Conservation (phyloP, 2,797 vertebrate species). For the Hippoglossus hippoglossus region DNA sequence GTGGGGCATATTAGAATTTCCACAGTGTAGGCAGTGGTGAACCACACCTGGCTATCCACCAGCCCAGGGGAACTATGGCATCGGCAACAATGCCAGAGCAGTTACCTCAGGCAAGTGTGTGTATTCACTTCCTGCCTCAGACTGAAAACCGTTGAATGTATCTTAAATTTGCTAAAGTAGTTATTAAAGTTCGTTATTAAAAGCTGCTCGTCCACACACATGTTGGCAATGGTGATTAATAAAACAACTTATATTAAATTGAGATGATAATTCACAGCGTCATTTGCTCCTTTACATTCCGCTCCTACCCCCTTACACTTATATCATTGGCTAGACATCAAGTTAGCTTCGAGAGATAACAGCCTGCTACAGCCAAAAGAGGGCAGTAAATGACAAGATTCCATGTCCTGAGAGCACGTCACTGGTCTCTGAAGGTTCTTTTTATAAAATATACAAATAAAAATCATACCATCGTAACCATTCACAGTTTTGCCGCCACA, state of each 20-base stretch:
- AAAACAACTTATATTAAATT: no score
- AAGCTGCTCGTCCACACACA: no score
- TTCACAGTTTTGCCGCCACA: slow-evolving; percentile 20
- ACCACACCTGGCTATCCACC: slow-evolving; percentile 3
- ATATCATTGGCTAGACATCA: neutral
- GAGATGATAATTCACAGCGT: neutral
- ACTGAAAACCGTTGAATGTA: neutral
- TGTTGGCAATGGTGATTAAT: no score
- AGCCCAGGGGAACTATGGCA: slow-evolving; percentile 23
- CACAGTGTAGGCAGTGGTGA: slow-evolving; percentile 17
- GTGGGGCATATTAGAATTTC: slow-evolving; percentile 2
- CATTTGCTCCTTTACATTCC: no score
- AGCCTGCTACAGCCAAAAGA: neutral
- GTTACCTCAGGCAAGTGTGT: slow-evolving; percentile 26
- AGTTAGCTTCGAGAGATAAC: neutral
- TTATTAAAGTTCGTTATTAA: no score
- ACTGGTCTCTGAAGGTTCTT: neutral
- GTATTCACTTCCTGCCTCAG: neutral
- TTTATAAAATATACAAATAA: slow-evolving; percentile 19
- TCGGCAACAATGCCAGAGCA: slow-evolving; percentile 29
- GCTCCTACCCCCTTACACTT: no score
- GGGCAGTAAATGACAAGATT: neutral
- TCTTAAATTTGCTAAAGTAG: no score
- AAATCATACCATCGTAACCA: slow-evolving; percentile 1
- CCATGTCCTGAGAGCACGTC: neutral